Percentiles rank a stretch among this genome's conserved stretches.
Evolutionary conservation across 2,888 invertebrate genomes (phyloP).

Genomic region (Eupsilia transversa): DNA sequence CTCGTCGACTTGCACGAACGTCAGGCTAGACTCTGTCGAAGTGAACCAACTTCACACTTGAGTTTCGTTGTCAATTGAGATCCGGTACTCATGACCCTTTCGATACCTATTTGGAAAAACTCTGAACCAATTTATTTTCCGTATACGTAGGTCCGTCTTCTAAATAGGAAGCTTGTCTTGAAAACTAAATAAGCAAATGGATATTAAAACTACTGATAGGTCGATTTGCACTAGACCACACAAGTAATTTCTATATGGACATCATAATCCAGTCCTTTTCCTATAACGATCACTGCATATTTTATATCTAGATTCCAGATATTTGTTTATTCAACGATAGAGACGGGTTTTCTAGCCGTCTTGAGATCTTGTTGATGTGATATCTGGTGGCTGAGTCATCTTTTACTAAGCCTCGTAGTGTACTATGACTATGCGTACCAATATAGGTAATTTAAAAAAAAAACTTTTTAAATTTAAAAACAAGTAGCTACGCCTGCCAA

Average conservation of each 20-base stretch:
- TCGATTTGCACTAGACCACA: constrained; percentile 30
- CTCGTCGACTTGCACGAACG: too few relatives aligned
- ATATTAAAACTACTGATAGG: background rate
- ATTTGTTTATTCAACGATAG: constrained; percentile 33
- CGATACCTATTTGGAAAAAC: too few relatives aligned
- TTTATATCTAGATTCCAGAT: constrained; percentile 30
- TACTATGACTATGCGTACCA: background rate
- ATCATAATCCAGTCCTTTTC: constrained; percentile 5
- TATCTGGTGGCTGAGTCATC: constrained; percentile 44
- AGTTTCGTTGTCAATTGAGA: too few relatives aligned
- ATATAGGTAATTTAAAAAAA: too few relatives aligned
- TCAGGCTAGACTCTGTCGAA: too few relatives aligned
- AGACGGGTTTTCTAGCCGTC: constrained; percentile 38
- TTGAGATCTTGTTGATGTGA: constrained; percentile 37
- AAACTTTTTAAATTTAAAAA: too few relatives aligned
- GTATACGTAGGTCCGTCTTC: background rate
- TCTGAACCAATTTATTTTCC: background rate
- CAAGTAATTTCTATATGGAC: constrained; percentile 26
- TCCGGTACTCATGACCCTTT: too few relatives aligned
- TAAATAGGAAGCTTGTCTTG: constrained; percentile 5
- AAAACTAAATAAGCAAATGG: constrained; percentile 20
- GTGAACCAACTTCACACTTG: too few relatives aligned
- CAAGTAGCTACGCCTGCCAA: too few relatives aligned
- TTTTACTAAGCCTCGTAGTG: background rate
- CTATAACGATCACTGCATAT: constrained; percentile 12